Base-by-base conservation (phyloP, 2,113 vertebrate species). In the Tupaia chinensis region DNA sequence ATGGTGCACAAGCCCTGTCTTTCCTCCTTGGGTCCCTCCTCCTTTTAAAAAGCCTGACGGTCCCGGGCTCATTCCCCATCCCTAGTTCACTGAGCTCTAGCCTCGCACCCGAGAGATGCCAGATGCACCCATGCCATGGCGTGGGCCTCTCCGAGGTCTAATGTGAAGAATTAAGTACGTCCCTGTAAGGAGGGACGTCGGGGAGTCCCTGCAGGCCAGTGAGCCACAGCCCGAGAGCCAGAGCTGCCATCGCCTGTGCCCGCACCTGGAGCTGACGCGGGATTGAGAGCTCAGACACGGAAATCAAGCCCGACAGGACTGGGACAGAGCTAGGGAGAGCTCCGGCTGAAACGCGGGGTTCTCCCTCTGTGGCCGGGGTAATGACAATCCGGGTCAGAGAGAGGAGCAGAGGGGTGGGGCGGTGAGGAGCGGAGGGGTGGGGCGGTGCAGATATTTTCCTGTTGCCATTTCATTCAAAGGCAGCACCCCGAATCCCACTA, bases 61-160 rank as follows among this genome's bases (percentile, higher is more conserved):
- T 82, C 69, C 32, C 56, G 4, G 56, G 1, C 25, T 20, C 56
- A 6, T 14, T 11, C 53, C 27, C 66, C 9, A 17, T 53, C 54
- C 56, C 60, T 44, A 2, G 9, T 66, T 44, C 9, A 12, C 3
- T 13, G 27, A 92, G 12, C 34, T 60, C 44, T 68, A 58, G 76
- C 23, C 10, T 4, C 3, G 58, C 13, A 72, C 80, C 72, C 54
- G 60, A 58, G 72, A 54, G 84, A 72, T 13, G 34, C 10, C 32
- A 56, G 56, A 13, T 10, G 15, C 0, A 12, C 1, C 9, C 66
- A 32, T 27, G 23, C 56, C 63, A 63, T 9, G 1, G 23, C 0
- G 8, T 17, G 23, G 27, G 19, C 34, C 17, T 16, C 32, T 32
- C 53, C 23, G 7, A 58, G 27, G 44, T 29, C 9, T n/a, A 22